Evolutionary conservation across 2,888 invertebrate genomes (phyloP).

Genomic region (Metellina segmentata): DNA sequence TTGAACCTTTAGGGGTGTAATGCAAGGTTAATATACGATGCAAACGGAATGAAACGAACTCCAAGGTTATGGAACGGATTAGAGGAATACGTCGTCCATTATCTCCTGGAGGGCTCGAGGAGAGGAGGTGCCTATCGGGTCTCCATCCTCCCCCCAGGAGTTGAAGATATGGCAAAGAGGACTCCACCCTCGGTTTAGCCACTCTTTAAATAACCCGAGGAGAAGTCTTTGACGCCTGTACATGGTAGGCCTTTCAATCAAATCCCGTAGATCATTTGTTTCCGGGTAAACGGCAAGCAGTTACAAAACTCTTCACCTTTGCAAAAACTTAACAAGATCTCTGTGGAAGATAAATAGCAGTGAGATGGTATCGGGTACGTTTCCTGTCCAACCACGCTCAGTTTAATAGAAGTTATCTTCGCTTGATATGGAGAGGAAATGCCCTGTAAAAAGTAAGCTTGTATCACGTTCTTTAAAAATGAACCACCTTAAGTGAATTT

Average conservation of each 20-base stretch:
- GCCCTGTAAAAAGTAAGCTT: background rate
- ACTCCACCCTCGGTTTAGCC: slow-evolving; percentile 63
- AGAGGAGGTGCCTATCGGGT: slow-evolving; percentile 53
- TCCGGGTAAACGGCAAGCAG: background rate
- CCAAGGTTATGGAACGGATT: background rate
- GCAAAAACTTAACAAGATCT: background rate
- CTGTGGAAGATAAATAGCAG: background rate
- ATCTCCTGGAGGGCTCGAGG: slow-evolving; percentile 42
- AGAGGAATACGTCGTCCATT: slow-evolving; percentile 50
- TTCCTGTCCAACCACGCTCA: background rate
- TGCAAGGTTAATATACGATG: background rate
- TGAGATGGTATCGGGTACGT: background rate
- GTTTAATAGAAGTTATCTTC: background rate
- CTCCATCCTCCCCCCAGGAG: slow-evolving; percentile 24
- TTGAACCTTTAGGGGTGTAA: background rate
- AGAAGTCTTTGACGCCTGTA: slow-evolving; percentile 44
- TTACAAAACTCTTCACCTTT: background rate
- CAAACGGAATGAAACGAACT: background rate
- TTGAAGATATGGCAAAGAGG: slow-evolving; percentile 35
- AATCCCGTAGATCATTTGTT: slow-evolving; percentile 52
- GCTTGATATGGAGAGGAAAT: background rate
- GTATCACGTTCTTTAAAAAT: background rate
- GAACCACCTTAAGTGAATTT: background rate
- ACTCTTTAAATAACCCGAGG: slow-evolving; percentile 41
- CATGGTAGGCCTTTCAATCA: slow-evolving; percentile 20